Percentiles rank a stretch among this genome's conserved stretches.
Conservation (phyloP, 2,113 vertebrate genomes). For the Cynocephalus volans region DNA sequence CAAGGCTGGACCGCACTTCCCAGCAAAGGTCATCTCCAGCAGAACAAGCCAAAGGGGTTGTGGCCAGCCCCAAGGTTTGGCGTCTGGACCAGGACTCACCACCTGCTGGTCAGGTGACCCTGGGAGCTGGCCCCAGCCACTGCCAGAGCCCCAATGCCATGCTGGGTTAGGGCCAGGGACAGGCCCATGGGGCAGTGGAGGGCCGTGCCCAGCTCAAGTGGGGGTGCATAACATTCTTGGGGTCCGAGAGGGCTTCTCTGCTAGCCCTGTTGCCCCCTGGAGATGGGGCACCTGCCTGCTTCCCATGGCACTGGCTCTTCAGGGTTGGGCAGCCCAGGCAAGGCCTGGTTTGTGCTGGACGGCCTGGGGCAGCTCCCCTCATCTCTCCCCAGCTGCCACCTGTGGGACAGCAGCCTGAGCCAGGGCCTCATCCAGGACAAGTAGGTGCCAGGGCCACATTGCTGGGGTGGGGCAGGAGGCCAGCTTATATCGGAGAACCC, state of each 20-base stretch:
- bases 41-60: background rate
- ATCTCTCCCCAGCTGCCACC: background rate
- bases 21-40: background rate
- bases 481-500: background rate
- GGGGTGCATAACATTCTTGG: background rate
- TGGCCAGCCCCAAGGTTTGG: background rate
- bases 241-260: too few relatives aligned
- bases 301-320: rapidly evolving
- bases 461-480: background rate
- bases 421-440: background rate
- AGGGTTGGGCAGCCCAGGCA: background rate
- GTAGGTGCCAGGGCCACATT: too few relatives aligned
- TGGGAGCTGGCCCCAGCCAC: background rate
- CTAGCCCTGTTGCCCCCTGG: background rate
- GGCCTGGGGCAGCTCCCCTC: background rate
- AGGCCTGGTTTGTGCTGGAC: background rate
- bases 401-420: background rate
- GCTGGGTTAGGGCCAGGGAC: background rate
- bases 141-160: background rate
- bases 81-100: background rate
- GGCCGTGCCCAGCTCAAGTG: background rate
- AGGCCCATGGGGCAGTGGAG: background rate
- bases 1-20: background rate
- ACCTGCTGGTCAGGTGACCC: background rate
- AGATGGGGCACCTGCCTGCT: background rate